Percentiles rank a stretch among this genome's conserved stretches.
phyloP scores from a whole-genome alignment of 1,140 invertebrate species.

The Pseudomyrmex cubaensis region DNA sequence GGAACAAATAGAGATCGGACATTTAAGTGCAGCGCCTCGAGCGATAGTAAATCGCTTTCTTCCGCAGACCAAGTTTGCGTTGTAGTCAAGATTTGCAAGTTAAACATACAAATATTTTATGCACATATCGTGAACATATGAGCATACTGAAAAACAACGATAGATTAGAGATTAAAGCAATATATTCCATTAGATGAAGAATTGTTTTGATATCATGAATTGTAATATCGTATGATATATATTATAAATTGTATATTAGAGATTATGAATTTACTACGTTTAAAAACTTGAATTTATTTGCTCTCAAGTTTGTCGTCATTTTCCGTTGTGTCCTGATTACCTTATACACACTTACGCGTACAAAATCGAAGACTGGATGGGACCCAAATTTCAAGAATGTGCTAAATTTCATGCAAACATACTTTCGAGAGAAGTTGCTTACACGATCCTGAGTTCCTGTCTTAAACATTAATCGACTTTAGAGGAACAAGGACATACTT shows the following conservation, averaged over 20 bases:
- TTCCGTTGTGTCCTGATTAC: slow-evolving; percentile 37
- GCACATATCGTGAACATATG: no score
- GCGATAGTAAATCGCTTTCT: slow-evolving; percentile 40
- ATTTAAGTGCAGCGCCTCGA: slow-evolving; percentile 10
- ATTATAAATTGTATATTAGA: background rate
- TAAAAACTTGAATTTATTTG: no score
- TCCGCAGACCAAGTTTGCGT: background rate
- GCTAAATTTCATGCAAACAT: slow-evolving; percentile 50
- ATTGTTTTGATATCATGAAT: background rate
- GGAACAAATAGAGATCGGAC: slow-evolving; percentile 50
- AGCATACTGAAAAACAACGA: background rate
- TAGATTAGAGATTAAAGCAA: background rate
- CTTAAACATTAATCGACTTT: slow-evolving; percentile 6
- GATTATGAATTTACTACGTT: no score
- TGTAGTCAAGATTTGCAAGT: background rate
- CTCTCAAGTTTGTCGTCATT: background rate
- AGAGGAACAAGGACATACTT: no score
- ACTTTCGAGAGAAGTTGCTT: slow-evolving; percentile 2
- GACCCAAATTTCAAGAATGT: slow-evolving; percentile 51
- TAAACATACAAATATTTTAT: background rate
- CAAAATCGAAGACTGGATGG: slow-evolving; percentile 24
- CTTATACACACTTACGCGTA: slow-evolving; percentile 3
- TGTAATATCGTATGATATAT: background rate
- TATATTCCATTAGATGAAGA: background rate
- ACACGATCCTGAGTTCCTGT: slow-evolving; percentile 3